Conservation (phyloP, 2,113 vertebrate species). For the Peromyscus polionotus region DNA sequence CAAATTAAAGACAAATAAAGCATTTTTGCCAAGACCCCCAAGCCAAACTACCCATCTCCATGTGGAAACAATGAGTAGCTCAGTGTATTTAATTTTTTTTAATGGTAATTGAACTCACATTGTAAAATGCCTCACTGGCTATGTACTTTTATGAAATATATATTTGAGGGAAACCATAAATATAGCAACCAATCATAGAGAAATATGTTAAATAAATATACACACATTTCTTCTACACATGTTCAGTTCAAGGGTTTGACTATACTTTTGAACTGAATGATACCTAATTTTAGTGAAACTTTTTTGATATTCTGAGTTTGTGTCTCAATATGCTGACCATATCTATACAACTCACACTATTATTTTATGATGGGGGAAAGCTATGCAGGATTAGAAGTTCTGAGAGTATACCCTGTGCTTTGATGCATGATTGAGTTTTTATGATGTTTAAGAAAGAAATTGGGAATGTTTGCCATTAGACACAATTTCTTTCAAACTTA, state of each 20-base stretch:
- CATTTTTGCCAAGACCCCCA: slow-evolving; percentile 49
- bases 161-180: slow-evolving; percentile 26
- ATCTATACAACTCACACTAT: slow-evolving; percentile 73
- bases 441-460: not conserved
- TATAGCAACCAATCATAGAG: not conserved
- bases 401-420: not conserved
- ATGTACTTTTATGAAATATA: slow-evolving; percentile 16
- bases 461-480: not conserved
- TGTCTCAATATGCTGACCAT: slow-evolving; percentile 83
- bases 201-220: not conserved
- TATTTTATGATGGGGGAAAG: not conserved
- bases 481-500: slow-evolving; percentile 18
- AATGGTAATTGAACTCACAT: slow-evolving; percentile 53
- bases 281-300: slow-evolving; percentile 34
- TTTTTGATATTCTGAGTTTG: slow-evolving; percentile 69
- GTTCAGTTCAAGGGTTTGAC: not conserved
- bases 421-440: not conserved
- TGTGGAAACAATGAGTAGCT: slow-evolving; percentile 47
- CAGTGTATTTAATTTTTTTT: slow-evolving; percentile 30
- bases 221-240: not conserved
- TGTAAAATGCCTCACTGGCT: slow-evolving; percentile 26
- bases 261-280: not conserved
- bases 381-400: not conserved
- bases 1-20: slow-evolving; percentile 69
- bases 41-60: slow-evolving; percentile 61